Conservation (phyloP, 92 coral and sea anemone species). For the Actinernus sp. region DNA sequence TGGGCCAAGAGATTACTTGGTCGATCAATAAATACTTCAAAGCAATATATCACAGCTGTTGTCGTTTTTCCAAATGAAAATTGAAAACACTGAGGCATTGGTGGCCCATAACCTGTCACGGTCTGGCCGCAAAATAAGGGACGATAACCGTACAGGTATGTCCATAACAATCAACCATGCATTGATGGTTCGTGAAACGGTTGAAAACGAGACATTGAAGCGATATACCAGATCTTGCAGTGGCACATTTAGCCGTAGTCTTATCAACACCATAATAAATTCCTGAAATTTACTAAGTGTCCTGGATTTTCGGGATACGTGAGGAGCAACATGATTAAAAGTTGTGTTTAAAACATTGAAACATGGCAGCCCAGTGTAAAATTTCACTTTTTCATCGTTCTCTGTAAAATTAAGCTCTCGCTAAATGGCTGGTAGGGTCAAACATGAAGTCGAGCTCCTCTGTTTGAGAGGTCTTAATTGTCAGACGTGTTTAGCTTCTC, state of each 20-base stretch:
- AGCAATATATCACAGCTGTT: no score
- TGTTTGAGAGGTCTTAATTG: constrained; percentile 23
- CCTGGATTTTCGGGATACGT: constrained; percentile 22
- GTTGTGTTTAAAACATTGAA: constrained; percentile 10
- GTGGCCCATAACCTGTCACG: constrained; percentile 11
- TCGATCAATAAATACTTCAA: no score
- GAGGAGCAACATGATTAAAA: constrained; percentile 14
- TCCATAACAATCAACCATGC: constrained; percentile 40
- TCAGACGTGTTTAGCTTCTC: constrained; percentile 8
- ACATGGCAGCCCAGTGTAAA: constrained; percentile 13
- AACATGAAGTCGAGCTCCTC: constrained; percentile 8
- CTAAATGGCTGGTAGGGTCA: neutral
- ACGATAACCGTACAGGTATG: constrained; percentile 23
- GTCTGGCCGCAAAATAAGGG: constrained; percentile 23
- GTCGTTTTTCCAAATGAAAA: constrained; percentile 10
- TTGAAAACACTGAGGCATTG: constrained; percentile 31
- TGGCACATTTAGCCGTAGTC: constrained; percentile 21
- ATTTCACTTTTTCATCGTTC: neutral
- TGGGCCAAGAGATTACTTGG: no score
- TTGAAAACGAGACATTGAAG: constrained; percentile 32
- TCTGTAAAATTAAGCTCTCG: constrained; percentile 2
- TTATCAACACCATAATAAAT: constrained; percentile 19
- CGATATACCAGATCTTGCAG: constrained; percentile 46
- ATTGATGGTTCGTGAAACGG: constrained; percentile 36
- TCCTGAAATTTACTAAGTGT: constrained; percentile 31